A percentile compares a stretch with the other conserved stretches of the same genome.
phyloP scores from a whole-genome alignment of 2,113 vertebrate genomes.

The Cyanoramphus novaezelandiae region DNA sequence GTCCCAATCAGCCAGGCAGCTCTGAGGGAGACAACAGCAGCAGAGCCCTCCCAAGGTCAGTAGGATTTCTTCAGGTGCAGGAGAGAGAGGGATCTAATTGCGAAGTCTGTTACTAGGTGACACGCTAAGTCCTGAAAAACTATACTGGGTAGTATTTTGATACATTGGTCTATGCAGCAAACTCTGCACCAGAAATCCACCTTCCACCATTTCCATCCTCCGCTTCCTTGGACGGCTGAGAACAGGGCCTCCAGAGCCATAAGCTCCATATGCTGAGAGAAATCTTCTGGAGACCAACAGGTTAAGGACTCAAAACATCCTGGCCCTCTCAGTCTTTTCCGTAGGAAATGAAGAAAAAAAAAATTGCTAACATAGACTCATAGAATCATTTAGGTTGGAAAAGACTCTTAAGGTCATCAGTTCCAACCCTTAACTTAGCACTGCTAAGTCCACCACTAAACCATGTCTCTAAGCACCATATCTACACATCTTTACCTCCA shows the following conservation, averaged over 20 bases:
- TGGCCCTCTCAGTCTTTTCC: neutral
- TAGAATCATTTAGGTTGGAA: neutral
- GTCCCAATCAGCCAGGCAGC: neutral
- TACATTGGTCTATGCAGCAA: neutral
- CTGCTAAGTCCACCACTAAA: neutral
- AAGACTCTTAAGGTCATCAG: neutral
- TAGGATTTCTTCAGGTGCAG: neutral
- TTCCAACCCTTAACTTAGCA: neutral
- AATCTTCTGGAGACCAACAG: neutral
- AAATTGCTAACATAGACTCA: neutral
- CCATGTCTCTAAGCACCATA: neutral
- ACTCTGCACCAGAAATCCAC: neutral
- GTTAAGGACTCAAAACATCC: neutral
- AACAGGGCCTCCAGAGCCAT: neutral
- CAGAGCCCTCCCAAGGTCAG: neutral
- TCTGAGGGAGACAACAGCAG: neutral
- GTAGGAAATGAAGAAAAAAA: neutral
- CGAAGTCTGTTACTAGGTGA: slow-evolving; percentile 61
- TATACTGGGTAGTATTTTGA: slow-evolving; percentile 9
- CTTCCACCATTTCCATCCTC: neutral
- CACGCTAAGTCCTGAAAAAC: slow-evolving; percentile 30
- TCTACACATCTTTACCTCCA: neutral
- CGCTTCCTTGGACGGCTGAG: neutral
- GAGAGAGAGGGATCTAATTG: neutral
- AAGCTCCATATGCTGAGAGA: accelerated